A percentile compares a stretch with the other conserved stretches of the same genome.
Evolutionary conservation across 2,797 vertebrate genomes (phyloP).

Genomic region (Tachyglossus aculeatus): DNA sequence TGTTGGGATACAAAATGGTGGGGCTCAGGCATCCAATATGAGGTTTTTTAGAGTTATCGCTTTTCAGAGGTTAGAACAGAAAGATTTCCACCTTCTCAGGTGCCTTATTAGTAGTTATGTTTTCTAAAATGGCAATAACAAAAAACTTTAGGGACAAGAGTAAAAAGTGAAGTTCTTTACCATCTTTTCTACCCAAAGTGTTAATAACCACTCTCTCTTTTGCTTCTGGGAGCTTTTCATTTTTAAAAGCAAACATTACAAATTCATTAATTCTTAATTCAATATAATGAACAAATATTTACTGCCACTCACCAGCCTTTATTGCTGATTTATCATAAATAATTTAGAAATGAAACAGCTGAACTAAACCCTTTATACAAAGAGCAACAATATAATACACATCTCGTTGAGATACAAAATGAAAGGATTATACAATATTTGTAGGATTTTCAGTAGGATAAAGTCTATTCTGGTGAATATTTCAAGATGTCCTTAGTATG

Average conservation of each 20-base stretch:
- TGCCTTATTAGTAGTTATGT: constrained; percentile 8
- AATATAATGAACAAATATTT: background rate
- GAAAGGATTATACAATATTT: too few relatives aligned
- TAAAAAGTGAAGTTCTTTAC: background rate
- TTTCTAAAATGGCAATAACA: background rate
- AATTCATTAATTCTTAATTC: background rate
- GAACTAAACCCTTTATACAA: background rate
- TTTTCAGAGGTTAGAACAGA: constrained; percentile 25
- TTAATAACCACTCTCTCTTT: background rate
- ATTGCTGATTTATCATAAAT: background rate
- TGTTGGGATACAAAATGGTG: constrained; percentile 28
- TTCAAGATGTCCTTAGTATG: too few relatives aligned
- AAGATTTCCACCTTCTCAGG: constrained; percentile 49
- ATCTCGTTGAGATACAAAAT: too few relatives aligned
- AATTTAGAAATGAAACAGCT: background rate
- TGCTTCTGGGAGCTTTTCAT: background rate
- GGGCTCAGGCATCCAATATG: background rate
- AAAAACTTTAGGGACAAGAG: background rate
- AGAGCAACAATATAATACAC: too few relatives aligned
- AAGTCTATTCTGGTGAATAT: too few relatives aligned
- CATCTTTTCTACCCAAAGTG: background rate
- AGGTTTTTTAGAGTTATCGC: constrained; percentile 18
- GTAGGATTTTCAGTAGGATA: too few relatives aligned
- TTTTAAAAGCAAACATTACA: background rate
- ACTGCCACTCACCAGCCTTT: background rate